Conservation (phyloP, 2,113 vertebrate species). For the Pipa parva region DNA sequence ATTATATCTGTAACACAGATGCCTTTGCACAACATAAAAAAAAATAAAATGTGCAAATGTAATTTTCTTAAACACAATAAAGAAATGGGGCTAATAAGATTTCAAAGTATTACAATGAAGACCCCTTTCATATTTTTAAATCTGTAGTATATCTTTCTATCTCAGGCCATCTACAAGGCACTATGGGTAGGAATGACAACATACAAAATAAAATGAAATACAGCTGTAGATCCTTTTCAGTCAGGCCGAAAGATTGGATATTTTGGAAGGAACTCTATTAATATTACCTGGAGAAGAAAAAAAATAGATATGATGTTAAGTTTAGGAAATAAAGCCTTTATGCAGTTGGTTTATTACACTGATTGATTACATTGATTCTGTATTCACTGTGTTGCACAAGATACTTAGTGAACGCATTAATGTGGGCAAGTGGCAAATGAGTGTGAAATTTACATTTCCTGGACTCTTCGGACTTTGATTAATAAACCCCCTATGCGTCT, state of each 20-base stretch:
- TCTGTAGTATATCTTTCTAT: constrained; percentile 80
- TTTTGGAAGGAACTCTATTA: constrained; percentile 99
- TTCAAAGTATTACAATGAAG: constrained; percentile 56
- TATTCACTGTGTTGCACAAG: no score
- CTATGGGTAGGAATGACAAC: constrained; percentile 90
- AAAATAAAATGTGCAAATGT: constrained; percentile 88
- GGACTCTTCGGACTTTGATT: no score
- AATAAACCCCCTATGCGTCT: no score
- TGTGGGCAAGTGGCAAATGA: no score
- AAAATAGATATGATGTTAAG: constrained; percentile 43
- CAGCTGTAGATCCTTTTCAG: constrained; percentile 70
- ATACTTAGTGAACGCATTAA: no score
- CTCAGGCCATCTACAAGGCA: constrained; percentile 95
- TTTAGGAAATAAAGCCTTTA: no score
- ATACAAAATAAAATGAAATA: constrained; percentile 56
- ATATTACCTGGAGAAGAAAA: constrained; percentile 84
- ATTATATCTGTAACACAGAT: constrained; percentile 78
- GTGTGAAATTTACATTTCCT: no score
- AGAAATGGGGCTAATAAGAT: constrained; percentile 62
- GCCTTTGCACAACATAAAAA: constrained; percentile 69
- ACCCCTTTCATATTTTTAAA: constrained; percentile 44
- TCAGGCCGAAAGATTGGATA: constrained; percentile 98
- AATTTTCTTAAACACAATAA: constrained; percentile 66
- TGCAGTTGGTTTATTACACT: no score
- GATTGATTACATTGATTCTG: no score